Evolutionary conservation across 2,113 vertebrate species (phyloP).

Genomic region (Plotosus lineatus): DNA sequence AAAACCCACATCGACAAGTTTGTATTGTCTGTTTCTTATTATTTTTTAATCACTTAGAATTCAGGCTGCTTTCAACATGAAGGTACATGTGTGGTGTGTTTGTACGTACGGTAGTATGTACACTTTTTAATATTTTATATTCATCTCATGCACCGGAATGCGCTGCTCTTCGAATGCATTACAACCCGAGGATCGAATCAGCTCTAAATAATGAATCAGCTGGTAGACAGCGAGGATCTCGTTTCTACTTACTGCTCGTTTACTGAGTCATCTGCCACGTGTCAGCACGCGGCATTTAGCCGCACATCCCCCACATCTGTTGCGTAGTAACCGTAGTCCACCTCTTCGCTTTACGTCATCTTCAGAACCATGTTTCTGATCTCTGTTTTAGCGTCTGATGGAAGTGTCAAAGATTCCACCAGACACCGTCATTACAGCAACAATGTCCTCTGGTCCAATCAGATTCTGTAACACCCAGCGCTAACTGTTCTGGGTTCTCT

Average conservation of each 20-base stretch:
- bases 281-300: neutral
- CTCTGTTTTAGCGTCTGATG: neutral
- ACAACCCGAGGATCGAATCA: neutral
- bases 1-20: too few species aligned
- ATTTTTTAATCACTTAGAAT: neutral
- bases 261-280: slow-evolving; percentile 12
- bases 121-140: neutral
- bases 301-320: slow-evolving; percentile 41
- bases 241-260: slow-evolving; percentile 20
- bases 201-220: slow-evolving; percentile 48
- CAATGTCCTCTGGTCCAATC: neutral
- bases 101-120: neutral
- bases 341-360: slow-evolving; percentile 12
- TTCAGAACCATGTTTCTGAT: neutral
- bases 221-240: slow-evolving; percentile 23
- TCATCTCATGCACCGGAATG: neutral
- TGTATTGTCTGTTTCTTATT: neutral
- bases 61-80: neutral
- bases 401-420: slow-evolving; percentile 1
- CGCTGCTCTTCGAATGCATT: neutral
- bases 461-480: neutral
- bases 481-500: neutral
- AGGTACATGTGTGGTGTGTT: too few species aligned
- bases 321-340: slow-evolving; percentile 26
- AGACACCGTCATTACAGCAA: neutral